Base-by-base conservation (phyloP, 2,888 invertebrate genomes). In the Bibio marci region DNA sequence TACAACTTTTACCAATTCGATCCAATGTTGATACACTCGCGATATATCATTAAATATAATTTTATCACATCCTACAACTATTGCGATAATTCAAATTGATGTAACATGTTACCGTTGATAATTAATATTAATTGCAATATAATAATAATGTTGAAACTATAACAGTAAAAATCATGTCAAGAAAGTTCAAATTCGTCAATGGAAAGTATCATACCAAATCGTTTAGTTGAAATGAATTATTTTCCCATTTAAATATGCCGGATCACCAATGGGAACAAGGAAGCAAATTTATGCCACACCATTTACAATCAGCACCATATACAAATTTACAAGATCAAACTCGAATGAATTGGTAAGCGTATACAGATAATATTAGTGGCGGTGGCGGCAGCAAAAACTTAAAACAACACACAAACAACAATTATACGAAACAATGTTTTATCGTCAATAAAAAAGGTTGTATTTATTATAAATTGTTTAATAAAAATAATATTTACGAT, bases 161-260 rank as follows among this genome's bases (percentile, higher is more conserved):
- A n/a, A n/a, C n/a, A n/a, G n/a, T n/a, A n/a, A n/a, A n/a, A 70
- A 68, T 1, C 71, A 74, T 54, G 61, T 74, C 1, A 72, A 71
- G 43, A 80, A 1, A 77, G 68, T 52, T 60, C 80, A 8, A 73
- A 71, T 44, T 71, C 76, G 2, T 71, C 71, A 1, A 80, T 80
- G 80, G 80, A 80, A 53, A 77, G 72, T 42, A 80, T 76, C 57
- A 80, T 80, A 1, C 80, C 80, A 1, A 69, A 70, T 42, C 80
- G 80, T 2, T 76, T 71, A 46, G 68, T 67, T 45, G 69, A 70
- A 2, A 65, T 66, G 45, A 62, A 68, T 45, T 54, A 56, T 40
- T 58, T 43, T 72, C 70, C n/a, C 76, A 79, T 50, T 59, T 77
- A n/a, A 74, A 73, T 47, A 80, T 80, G 79, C 80, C 80, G 0